Base-by-base conservation (phyloP, 2,113 vertebrate genomes). In the Eudyptes chrysolophus region DNA sequence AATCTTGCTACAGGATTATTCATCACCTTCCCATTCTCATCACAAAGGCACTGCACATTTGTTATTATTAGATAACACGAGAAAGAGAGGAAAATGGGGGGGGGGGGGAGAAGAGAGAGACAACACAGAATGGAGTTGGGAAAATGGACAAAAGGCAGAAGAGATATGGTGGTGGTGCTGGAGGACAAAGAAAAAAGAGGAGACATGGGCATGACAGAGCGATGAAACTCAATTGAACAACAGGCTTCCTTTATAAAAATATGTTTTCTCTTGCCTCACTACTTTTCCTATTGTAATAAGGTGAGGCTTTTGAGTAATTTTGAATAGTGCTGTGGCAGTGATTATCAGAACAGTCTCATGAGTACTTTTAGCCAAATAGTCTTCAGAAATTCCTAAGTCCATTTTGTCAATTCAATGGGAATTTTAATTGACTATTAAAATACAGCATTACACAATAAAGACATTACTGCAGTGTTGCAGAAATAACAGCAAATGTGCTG, bases 371-470 rank as follows among this genome's bases (percentile, higher is more conserved):
- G 81, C 69, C 65, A 93, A 89, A 92, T 26, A 92, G 55, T 80
- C 76, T 94, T 96, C 62, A 92, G 78, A 87, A 95, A 32, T 89
- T 92, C 51, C 42, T 64, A 42, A 81, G 70, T 81, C 87, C 66
- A 85, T 97, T 96, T 94, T 94, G 55, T 92, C 90, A 97, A 24
- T 81, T 96, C 83, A 93, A 85, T 96, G 54, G 78, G 58, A 86
- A 87, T 94, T 89, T 96, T 97, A 95, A 96, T 90, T 95, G 66
- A 61, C 90, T 97, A 93, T 87, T 94, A 97, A 93, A 86, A 95
- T 27, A 92, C 34, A 96, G 32, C 86, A 55, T 27, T 88, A 55
- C 44, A 75, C 69, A 95, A 87, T 93, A 91, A 96, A 89, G 83
- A 52, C 66, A 95, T 96, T 86, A 87, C 65, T 80, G 51, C 44